A percentile compares a stretch with the other conserved stretches of the same genome.
Evolutionary conservation across 2,113 vertebrate species (phyloP).

Genomic region (Pontoporia blainvillei): DNA sequence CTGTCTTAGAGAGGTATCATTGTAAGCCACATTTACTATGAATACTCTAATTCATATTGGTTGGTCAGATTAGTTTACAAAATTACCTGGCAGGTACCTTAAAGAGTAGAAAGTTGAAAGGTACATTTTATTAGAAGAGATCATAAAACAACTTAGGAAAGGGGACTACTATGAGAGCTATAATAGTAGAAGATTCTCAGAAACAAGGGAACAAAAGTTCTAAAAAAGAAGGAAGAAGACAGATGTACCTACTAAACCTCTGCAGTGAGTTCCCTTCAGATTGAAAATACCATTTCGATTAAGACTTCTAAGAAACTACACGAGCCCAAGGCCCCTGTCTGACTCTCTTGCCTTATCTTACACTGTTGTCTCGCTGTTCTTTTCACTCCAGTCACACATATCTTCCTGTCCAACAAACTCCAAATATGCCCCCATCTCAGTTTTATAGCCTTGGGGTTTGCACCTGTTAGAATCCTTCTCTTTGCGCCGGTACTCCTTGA

Average conservation of each 20-base stretch:
- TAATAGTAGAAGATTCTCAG: background rate
- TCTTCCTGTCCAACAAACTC: background rate
- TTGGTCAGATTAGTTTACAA: constrained; percentile 36
- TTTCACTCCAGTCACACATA: background rate
- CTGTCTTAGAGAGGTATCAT: background rate
- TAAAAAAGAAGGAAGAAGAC: background rate
- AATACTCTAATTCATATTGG: background rate
- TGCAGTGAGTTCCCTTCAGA: background rate
- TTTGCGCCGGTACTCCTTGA: background rate
- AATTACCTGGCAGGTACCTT: background rate
- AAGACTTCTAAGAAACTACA: background rate
- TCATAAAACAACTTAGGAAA: background rate
- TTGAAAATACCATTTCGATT: background rate
- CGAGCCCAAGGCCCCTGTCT: background rate
- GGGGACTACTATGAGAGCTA: background rate
- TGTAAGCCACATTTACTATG: background rate
- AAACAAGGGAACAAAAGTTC: background rate
- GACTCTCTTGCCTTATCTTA: background rate
- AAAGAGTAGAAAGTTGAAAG: background rate
- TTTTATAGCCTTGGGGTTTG: background rate
- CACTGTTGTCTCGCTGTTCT: background rate
- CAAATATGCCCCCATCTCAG: background rate
- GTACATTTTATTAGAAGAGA: background rate
- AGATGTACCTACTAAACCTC: background rate
- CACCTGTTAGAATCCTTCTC: background rate